Conservation (phyloP, 1,140 invertebrate genomes). For the Choristoneura fumiferana region DNA sequence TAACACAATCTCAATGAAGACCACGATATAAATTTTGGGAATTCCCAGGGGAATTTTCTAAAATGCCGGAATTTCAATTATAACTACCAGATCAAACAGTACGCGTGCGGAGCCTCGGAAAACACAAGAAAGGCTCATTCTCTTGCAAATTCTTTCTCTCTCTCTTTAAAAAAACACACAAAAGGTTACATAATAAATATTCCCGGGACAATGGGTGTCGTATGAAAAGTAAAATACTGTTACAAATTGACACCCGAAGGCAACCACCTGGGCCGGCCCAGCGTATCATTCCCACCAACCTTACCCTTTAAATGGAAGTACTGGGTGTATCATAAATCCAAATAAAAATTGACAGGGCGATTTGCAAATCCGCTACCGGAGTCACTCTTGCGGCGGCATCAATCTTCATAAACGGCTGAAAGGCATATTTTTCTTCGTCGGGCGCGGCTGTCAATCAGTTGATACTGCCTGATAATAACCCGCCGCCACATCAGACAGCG, state of each 20-base stretch:
- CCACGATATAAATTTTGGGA: no score
- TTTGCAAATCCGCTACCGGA: constrained; percentile 35
- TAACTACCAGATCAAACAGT: no score
- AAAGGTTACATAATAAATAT: not conserved
- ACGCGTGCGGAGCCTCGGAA: no score
- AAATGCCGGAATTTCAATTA: no score
- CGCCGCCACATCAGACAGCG: not conserved
- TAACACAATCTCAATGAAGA: no score
- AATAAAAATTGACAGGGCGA: constrained; percentile 24
- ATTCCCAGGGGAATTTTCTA: no score
- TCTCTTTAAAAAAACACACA: not conserved
- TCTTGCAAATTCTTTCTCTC: no score
- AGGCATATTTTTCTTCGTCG: constrained; percentile 40
- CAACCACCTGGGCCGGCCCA: not conserved
- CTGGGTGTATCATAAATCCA: constrained; percentile 13
- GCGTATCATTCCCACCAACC: not conserved
- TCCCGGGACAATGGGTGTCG: no score
- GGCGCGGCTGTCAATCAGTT: constrained; percentile 37
- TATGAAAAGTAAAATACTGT: not conserved
- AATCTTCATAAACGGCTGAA: constrained; percentile 47
- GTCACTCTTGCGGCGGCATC: constrained; percentile 35
- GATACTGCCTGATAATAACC: constrained; percentile 24
- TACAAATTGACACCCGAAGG: not conserved
- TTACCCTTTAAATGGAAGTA: not conserved
- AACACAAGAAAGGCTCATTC: no score